phyloP scores from a whole-genome alignment of 2,113 vertebrate species.

The Taurulus bubalis region DNA sequence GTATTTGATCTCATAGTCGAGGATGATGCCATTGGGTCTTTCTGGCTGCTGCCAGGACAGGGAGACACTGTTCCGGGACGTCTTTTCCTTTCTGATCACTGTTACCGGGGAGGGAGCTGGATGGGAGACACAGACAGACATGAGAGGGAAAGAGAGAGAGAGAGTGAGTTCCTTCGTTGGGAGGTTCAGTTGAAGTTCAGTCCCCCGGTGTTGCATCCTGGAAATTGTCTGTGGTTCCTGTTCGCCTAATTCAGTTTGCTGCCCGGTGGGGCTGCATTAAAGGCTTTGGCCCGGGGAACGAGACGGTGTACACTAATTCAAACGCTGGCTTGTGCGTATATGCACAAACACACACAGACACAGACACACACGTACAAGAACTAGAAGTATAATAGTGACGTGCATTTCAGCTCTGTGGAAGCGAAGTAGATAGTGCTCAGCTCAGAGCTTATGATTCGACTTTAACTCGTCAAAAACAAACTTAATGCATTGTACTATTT shows the following conservation, averaged over 20 bases:
- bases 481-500: neutral
- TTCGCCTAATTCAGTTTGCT: conserved; percentile 76
- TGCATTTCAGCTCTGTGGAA: neutral
- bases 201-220: conserved; percentile 67
- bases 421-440: neutral
- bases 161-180: conserved; percentile 33
- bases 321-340: neutral
- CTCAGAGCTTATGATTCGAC: neutral
- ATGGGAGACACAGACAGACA: conserved; percentile 39
- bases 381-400: neutral
- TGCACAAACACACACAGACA: neutral
- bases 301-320: conserved; percentile 20
- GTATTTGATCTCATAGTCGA: conserved; percentile 99
- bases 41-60: conserved; percentile 97
- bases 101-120: conserved; percentile 94
- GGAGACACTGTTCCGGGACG: conserved; percentile 93
- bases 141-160: conserved; percentile 24
- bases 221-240: conserved; percentile 71
- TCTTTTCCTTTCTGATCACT: conserved; percentile 93
- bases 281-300: conserved; percentile 24
- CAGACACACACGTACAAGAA: neutral
- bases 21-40: conserved; percentile 96
- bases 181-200: conserved; percentile 81
- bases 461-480: neutral
- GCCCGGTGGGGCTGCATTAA: conserved; percentile 52